phyloP scores from a whole-genome alignment of 2,888 invertebrate species.

The Altica lythri region DNA sequence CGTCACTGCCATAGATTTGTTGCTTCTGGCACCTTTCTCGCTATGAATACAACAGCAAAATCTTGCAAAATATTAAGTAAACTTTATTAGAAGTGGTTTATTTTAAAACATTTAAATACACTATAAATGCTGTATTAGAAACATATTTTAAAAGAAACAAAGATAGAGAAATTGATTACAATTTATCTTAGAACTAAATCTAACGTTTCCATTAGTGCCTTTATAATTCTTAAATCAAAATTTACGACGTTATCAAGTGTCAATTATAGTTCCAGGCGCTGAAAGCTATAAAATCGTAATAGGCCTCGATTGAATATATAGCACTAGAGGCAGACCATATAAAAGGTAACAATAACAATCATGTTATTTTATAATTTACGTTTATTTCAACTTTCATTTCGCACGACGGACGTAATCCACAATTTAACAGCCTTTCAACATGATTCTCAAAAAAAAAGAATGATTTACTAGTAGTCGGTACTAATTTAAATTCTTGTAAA shows the following conservation, averaged over 20 bases:
- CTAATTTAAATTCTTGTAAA: conserved; percentile 10
- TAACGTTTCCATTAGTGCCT: neutral
- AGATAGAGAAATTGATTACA: neutral
- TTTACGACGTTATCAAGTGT: conserved; percentile 4
- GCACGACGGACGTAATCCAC: too few species aligned
- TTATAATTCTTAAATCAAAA: conserved; percentile 5
- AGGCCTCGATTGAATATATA: conserved; percentile 1
- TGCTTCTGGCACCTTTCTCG: too few species aligned
- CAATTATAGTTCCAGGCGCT: conserved; percentile 9
- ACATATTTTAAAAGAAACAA: too few species aligned
- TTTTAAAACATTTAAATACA: too few species aligned
- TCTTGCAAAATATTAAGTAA: too few species aligned
- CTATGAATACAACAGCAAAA: too few species aligned
- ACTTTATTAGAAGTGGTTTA: too few species aligned
- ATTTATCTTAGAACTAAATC: neutral
- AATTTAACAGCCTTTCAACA: conserved; percentile 15
- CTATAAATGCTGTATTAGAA: too few species aligned
- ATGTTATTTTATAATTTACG: conserved; percentile 12
- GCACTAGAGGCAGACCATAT: conserved; percentile 1
- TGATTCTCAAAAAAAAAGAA: conserved; percentile 2
- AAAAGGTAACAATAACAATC: conserved; percentile 7
- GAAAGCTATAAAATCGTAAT: conserved; percentile 7
- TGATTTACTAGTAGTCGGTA: conserved; percentile 5
- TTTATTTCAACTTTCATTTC: conserved; percentile 12
- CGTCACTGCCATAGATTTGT: too few species aligned